Conservation (phyloP, 2,888 invertebrate genomes). For the Troides oblongomaculatus region DNA sequence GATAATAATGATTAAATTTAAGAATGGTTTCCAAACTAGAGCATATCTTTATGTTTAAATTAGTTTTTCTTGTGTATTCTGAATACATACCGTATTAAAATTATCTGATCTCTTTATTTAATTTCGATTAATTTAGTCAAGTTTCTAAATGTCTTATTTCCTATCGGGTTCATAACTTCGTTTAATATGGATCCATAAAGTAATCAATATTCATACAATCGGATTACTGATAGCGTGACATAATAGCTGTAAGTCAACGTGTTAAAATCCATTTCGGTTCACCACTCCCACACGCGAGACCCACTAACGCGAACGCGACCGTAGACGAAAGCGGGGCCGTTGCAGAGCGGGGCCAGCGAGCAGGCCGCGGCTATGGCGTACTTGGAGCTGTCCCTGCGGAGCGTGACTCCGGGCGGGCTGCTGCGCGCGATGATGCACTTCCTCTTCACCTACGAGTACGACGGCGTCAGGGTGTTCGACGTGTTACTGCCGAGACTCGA, state of each 20-base stretch:
- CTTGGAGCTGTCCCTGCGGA: slow-evolving; percentile 93
- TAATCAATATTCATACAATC: neutral
- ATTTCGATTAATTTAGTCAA: neutral
- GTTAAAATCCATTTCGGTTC: slow-evolving; percentile 1
- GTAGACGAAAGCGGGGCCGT: slow-evolving; percentile 73
- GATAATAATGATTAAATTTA: neutral
- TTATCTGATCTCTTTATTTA: neutral
- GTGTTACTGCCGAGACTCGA: slow-evolving; percentile 89
- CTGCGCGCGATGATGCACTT: slow-evolving; percentile 91
- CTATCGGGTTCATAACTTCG: neutral
- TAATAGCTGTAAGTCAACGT: neutral
- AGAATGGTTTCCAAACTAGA: neutral
- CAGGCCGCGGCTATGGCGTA: slow-evolving; percentile 96
- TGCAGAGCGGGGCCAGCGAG: slow-evolving; percentile 92
- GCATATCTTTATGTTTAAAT: neutral
- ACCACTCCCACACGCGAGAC: slow-evolving; percentile 28
- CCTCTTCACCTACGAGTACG: slow-evolving; percentile 89
- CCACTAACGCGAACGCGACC: slow-evolving; percentile 54
- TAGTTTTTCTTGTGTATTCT: neutral
- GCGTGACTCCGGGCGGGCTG: slow-evolving; percentile 91
- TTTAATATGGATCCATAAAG: neutral
- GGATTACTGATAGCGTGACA: neutral
- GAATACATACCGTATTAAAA: neutral
- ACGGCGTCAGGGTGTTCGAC: slow-evolving; percentile 90
- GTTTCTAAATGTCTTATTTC: neutral